Base-by-base conservation (phyloP, 2,888 invertebrate species). In the Cepaea hortensis region DNA sequence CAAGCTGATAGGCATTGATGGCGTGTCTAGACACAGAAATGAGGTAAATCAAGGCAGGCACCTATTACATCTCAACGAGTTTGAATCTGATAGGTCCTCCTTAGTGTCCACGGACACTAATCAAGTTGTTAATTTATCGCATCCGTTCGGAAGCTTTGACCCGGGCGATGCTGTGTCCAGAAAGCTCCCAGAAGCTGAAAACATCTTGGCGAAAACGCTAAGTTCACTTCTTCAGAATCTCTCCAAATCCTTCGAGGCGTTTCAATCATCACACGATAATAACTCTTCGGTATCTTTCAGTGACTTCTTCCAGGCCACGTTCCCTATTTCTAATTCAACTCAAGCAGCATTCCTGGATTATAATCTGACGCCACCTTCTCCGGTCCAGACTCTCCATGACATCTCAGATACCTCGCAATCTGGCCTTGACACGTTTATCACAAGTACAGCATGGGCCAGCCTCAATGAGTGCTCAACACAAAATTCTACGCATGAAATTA, bases 301-400 rank as follows among this genome's bases (percentile, higher is more conserved):
- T 18, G 81, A 85, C n/a, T 85, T 68, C 62, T 81, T 85, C n/a
- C 81, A 75, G 20, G 79, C 81, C 3, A 85, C 81, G 4, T 81
- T 77, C 48, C 72, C 79, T 9, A 20, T 80, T 9, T 50, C 85
- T 1, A 86, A 68, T 68, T 50, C 83, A 48, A 79, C 86, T 62
- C 81, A 77, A 13, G 50, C 75, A 11, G 55, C 84, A 6, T 50
- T 82, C 62, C 55, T 23, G 23, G 77, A 62, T 11, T 73, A 80
- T 73, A 84, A 87, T 80, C 46, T 79, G 3, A 73, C 80, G 18
- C 73, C 73, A 9, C 79, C 79, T 23, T 35, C 55, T 11, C 55
- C 85, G 3, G 46, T 72, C n/a, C 61, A 85, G 13, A 83, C 81
- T 48, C 13, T 80, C 20, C 76, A 87, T 6, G 50, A 48, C 11